Conservation (phyloP, 2,113 vertebrate species). For the Calyptommatus sinebrachiatus region DNA sequence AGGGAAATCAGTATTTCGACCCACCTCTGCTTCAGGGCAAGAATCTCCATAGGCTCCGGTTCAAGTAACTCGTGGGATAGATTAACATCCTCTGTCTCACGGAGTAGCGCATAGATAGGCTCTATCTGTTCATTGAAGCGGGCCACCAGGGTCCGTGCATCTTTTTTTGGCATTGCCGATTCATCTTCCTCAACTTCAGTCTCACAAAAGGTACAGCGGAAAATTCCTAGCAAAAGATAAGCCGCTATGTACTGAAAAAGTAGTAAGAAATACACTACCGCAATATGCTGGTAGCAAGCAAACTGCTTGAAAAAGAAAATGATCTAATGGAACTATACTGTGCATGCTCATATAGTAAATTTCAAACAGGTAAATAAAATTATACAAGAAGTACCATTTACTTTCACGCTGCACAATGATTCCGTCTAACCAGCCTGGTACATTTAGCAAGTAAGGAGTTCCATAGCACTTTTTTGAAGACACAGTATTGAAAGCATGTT, state of each 20-base stretch:
- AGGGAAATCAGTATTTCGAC: slow-evolving; percentile 32
- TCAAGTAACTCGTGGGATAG: slow-evolving; percentile 92
- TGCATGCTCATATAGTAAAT: too few relatives aligned
- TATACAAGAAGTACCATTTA: too few relatives aligned
- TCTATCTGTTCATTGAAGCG: slow-evolving; percentile 98
- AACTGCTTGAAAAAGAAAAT: too few relatives aligned
- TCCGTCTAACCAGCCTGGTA: too few relatives aligned
- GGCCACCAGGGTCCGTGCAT: slow-evolving; percentile 92
- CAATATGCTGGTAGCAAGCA: background rate
- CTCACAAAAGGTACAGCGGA: slow-evolving; percentile 95
- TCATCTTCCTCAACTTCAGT: slow-evolving; percentile 97
- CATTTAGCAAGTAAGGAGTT: too few relatives aligned
- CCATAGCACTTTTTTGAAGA: too few relatives aligned
- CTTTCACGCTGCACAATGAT: too few relatives aligned
- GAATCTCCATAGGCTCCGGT: slow-evolving; percentile 94
- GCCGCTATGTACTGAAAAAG: background rate
- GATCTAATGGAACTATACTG: too few relatives aligned
- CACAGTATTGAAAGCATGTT: too few relatives aligned
- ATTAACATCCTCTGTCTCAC: slow-evolving; percentile 94
- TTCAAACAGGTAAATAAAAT: too few relatives aligned
- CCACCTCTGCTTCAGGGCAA: slow-evolving; percentile 92
- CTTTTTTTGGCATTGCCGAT: slow-evolving; percentile 90
- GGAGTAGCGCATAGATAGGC: slow-evolving; percentile 91
- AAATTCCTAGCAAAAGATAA: slow-evolving; percentile 77
- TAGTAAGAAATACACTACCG: slow-evolving; percentile 16